Evolutionary conservation across 1,140 invertebrate species (phyloP).

Genomic region (Trachymyrmex septentrionalis): DNA sequence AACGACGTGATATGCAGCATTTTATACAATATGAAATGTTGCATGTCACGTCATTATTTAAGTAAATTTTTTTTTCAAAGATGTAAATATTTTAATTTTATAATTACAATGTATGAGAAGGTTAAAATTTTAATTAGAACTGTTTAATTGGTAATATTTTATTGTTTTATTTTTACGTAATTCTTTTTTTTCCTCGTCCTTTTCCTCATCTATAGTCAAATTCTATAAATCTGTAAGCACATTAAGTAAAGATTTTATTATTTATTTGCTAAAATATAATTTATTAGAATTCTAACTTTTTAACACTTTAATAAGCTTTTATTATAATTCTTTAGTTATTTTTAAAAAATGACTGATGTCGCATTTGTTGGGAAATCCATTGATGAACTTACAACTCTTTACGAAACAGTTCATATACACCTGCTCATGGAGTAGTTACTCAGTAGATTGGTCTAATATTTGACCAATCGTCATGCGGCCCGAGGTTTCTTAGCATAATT

Average conservation of each 20-base stretch:
- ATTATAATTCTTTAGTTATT: background rate
- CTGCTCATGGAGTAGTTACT: slow-evolving; percentile 40
- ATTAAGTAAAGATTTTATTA: slow-evolving; percentile 1
- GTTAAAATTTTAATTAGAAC: background rate
- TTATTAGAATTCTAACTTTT: background rate
- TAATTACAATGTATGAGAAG: background rate
- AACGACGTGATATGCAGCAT: background rate
- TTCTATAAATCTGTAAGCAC: background rate
- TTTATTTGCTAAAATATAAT: background rate
- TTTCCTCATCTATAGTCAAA: background rate
- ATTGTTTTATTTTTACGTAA: background rate
- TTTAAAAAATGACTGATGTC: background rate
- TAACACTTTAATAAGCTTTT: background rate
- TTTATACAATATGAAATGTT: background rate
- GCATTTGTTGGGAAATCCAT: background rate
- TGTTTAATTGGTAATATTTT: background rate
- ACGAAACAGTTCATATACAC: slow-evolving; percentile 14
- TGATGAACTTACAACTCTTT: background rate
- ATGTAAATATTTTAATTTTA: background rate
- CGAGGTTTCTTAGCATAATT: slow-evolving; percentile 59
- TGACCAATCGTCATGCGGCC: slow-evolving; percentile 25
- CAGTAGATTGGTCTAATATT: slow-evolving; percentile 65
- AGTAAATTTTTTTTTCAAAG: no score
- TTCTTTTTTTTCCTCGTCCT: background rate
- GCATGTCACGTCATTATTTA: no score